Evolutionary conservation across 2,113 vertebrate species (phyloP).

Genomic region (Calyptomena viridis): DNA sequence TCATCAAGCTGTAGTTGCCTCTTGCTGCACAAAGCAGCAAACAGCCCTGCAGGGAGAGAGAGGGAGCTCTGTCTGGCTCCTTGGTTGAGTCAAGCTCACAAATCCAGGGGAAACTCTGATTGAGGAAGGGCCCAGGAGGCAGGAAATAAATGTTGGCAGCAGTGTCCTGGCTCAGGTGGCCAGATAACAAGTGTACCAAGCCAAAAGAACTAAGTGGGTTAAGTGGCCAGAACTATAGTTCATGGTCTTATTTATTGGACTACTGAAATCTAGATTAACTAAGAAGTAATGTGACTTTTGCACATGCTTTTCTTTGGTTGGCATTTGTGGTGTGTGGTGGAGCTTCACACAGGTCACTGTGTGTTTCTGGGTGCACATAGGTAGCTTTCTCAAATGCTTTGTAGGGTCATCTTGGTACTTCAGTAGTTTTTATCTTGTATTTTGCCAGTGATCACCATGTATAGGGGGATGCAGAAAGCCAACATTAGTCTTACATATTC

Average conservation of each 20-base stretch:
- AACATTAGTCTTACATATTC: not conserved
- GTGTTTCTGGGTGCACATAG: not conserved
- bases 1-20: not conserved
- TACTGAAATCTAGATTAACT: not conserved
- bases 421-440: not conserved
- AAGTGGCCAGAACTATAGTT: not conserved
- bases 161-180: constrained; percentile 50
- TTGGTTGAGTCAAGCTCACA: not conserved
- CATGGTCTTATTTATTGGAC: not conserved
- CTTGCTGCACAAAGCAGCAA: constrained; percentile 13
- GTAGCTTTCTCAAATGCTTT: not conserved
- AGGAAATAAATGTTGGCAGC: constrained; percentile 52
- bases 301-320: not conserved
- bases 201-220: constrained; percentile 42
- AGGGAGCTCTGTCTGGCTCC: accelerated
- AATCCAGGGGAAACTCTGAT: not conserved
- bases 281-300: not conserved
- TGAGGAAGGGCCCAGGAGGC: constrained; percentile 26
- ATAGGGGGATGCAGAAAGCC: not conserved
- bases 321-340: not conserved
- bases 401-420: not conserved
- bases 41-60: not conserved
- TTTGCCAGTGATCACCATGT: not conserved
- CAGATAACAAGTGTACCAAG: constrained; percentile 4
- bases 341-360: not conserved